Percentiles rank a stretch among this genome's conserved stretches.
Conservation (phyloP, 2,113 vertebrate genomes). For the Struthidea cinerea region DNA sequence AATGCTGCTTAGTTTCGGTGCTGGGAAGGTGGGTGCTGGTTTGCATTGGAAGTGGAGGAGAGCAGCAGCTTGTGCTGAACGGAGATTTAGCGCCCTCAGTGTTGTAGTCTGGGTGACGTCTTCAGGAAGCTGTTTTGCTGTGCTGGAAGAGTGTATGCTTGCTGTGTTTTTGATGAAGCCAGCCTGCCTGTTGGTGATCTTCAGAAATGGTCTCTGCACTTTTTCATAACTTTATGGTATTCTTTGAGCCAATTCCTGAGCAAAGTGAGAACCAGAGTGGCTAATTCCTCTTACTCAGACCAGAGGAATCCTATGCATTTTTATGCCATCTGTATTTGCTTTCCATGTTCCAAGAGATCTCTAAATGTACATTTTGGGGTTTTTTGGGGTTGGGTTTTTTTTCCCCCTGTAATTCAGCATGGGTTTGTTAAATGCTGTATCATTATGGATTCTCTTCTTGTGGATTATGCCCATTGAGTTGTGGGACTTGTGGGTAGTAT, state of each 20-base stretch:
- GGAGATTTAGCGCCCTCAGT: not conserved
- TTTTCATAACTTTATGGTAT: not conserved
- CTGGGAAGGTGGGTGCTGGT: not conserved
- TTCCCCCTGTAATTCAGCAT: not conserved
- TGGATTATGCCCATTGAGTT: not conserved
- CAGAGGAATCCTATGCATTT: slow-evolving; percentile 7
- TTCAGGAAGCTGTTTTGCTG: not conserved
- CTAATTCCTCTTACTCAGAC: slow-evolving; percentile 25
- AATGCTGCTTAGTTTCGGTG: not conserved
- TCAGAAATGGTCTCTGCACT: not conserved
- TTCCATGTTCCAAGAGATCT: not conserved
- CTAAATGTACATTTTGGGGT: not conserved
- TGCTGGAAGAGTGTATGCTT: not conserved
- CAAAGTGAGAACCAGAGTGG: not conserved
- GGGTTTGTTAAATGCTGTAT: not conserved
- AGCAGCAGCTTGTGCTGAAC: not conserved
- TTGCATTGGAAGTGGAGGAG: not conserved
- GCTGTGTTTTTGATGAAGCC: not conserved
- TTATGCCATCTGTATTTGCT: slow-evolving; percentile 12
- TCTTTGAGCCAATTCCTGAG: not conserved
- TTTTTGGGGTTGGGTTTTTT: no score
- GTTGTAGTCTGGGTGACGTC: not conserved
- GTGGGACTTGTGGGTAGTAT: not conserved
- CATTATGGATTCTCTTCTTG: not conserved
- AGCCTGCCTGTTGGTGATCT: not conserved